Evolutionary conservation across 2,113 vertebrate genomes (phyloP).

Genomic region (Junco hyemalis): DNA sequence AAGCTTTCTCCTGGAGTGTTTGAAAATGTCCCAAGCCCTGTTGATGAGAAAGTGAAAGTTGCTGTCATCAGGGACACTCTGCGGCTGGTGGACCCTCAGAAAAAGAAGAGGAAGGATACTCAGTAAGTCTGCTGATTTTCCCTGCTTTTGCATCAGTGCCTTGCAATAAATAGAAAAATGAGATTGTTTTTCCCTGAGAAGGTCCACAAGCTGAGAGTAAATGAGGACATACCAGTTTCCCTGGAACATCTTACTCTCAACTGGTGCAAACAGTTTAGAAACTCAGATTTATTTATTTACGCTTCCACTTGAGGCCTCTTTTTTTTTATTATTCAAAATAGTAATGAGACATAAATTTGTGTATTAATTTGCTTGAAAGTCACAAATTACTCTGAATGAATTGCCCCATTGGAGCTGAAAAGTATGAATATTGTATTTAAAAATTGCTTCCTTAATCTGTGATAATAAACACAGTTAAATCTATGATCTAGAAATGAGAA

Average conservation of each 20-base stretch:
- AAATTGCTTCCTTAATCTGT: background rate
- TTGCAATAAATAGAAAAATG: background rate
- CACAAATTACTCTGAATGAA: background rate
- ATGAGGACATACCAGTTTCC: background rate
- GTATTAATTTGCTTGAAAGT: conserved; percentile 13
- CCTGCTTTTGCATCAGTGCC: background rate
- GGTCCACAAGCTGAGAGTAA: background rate
- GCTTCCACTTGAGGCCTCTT: background rate
- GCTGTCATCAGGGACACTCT: conserved; percentile 95
- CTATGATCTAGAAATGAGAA: background rate
- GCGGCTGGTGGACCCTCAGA: conserved; percentile 87
- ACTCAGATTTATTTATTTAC: background rate
- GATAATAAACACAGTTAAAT: conserved; percentile 2
- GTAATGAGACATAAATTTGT: background rate
- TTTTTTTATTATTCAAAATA: background rate
- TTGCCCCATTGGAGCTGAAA: background rate
- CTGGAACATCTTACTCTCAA: background rate
- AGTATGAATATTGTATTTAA: background rate
- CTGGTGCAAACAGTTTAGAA: background rate
- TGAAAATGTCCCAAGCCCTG: conserved; percentile 90
- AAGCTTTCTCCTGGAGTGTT: conserved; percentile 93
- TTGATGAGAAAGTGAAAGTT: conserved; percentile 95
- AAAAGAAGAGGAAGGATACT: conserved; percentile 70
- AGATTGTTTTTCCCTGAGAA: background rate
- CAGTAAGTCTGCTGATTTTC: conserved; percentile 61